A percentile compares a stretch with the other conserved stretches of the same genome.
These are phyloP conservation scores for Euplexia lucipara DNA, from an alignment of 2,888 invertebrate species.

Conservation along the genomic window DNA sequence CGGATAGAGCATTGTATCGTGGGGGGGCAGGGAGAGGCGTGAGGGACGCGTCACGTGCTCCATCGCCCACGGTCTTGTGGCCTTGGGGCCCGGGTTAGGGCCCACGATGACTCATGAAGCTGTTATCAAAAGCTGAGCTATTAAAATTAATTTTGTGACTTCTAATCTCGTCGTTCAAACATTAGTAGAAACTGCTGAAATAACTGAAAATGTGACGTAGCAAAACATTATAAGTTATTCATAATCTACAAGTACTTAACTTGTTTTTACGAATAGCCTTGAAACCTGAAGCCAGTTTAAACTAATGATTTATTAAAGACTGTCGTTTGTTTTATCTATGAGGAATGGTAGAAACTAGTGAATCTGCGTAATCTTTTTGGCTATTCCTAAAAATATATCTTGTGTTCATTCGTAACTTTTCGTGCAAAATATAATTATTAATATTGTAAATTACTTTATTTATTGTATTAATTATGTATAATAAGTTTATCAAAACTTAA, in stretches of 20 bases:
- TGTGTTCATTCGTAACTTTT: neutral
- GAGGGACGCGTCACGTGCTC: constrained; percentile 21
- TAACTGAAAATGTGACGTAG: neutral
- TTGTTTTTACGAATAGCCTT: constrained; percentile 34
- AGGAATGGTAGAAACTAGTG: neutral
- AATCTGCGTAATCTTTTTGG: neutral
- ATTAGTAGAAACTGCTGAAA: neutral
- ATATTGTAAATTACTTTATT: no score
- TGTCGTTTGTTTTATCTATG: neutral
- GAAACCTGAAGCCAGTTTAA: constrained; percentile 25
- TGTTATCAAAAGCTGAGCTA: neutral
- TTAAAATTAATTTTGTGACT: neutral
- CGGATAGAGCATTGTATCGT: constrained; percentile 24
- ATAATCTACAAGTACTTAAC: neutral
- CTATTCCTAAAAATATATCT: neutral
- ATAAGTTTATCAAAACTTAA: neutral
- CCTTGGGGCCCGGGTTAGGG: neutral
- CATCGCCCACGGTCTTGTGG: neutral
- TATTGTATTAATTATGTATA: neutral
- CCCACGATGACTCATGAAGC: constrained; percentile 7
- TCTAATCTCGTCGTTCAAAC: constrained; percentile 1
- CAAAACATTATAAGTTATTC: neutral
- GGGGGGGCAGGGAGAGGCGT: neutral
- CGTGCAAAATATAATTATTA: neutral
- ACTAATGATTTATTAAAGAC: constrained; percentile 16